Evolutionary conservation across 2,113 vertebrate genomes (phyloP).

Genomic region (Phalacrocorax carbo): DNA sequence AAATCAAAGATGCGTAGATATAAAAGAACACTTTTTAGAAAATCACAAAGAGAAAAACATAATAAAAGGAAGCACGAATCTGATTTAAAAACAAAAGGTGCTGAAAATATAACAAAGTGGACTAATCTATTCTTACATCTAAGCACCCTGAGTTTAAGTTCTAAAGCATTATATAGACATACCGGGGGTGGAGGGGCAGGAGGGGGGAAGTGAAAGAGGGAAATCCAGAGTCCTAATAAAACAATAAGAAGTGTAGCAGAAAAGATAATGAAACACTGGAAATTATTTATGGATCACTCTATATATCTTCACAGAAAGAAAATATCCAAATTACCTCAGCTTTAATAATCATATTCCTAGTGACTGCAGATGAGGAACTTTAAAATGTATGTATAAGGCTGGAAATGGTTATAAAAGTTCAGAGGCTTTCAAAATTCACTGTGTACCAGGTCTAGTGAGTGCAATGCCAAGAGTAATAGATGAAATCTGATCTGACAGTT

Average conservation of each 20-base stretch:
- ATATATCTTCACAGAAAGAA: neutral
- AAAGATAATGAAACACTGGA: neutral
- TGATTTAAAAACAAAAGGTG: neutral
- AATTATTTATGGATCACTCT: neutral
- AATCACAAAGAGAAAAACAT: neutral
- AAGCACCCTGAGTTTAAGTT: neutral
- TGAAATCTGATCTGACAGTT: slow-evolving; percentile 47
- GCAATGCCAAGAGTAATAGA: slow-evolving; percentile 8
- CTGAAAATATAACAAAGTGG: neutral
- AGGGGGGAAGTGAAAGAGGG: neutral
- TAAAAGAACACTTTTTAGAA: neutral
- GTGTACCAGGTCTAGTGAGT: neutral
- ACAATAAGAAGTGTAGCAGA: neutral
- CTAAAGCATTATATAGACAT: neutral
- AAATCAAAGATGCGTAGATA: neutral
- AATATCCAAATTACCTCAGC: slow-evolving; percentile 19
- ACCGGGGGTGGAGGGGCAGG: neutral
- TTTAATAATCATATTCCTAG: neutral
- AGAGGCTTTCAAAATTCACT: slow-evolving; percentile 42
- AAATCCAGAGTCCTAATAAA: neutral
- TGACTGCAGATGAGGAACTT: slow-evolving; percentile 13
- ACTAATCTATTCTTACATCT: neutral
- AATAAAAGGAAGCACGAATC: neutral
- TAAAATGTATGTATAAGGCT: neutral
- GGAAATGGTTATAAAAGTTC: slow-evolving; percentile 47